Base-by-base conservation (phyloP, 2,797 vertebrate genomes). In the Acropternis orthonyx region DNA sequence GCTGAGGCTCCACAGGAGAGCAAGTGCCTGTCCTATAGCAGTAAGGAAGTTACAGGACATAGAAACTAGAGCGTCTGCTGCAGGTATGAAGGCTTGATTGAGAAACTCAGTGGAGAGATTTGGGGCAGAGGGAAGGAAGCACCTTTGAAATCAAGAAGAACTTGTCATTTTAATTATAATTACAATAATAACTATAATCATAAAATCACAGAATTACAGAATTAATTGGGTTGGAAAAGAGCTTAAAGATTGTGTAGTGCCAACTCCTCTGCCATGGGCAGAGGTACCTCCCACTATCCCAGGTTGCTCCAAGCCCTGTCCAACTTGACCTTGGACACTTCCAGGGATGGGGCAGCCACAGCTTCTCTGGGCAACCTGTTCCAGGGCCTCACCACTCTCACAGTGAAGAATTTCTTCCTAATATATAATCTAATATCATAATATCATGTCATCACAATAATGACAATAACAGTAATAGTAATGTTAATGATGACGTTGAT, bases 261-360 rank as follows among this genome's bases (percentile, higher is more conserved):
- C 24, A 51, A 22, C 2, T 0, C 3, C 5, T 14, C 14, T 65
- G 17, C 8, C n/a, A 34, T 27, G 28, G 12, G n/a, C n/a, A 51
- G 28, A 5, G 17, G 7, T 28, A 65, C 3, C 3, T 77, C 34
- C 18, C 21, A 46, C 6, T 22, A 26, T 4, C 5, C n/a, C 58
- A 65, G 4, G 4, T 11, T 77, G 2, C 10, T n/a, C 16, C 17
- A 18, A 69, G 14, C 11, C 6, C 19, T 0, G 0, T 30, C 17
- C 44, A 83, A 1, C 6, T 12, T 34, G 44, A 2, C 8, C 21
- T 39, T n/a, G 21, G 1, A 27, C 37, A 26, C 3, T 27, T 44
- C 14, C 58, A 83, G 37, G 37, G 20, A 3, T 51, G 36, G 14
- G 5, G 9, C 17, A 58, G 6, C 8, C n/a, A 65, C 20, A 65